Percentiles rank a stretch among this genome's conserved stretches.
Conservation (phyloP, 2,113 vertebrate species). For the Hippocampus guttulatus region DNA sequence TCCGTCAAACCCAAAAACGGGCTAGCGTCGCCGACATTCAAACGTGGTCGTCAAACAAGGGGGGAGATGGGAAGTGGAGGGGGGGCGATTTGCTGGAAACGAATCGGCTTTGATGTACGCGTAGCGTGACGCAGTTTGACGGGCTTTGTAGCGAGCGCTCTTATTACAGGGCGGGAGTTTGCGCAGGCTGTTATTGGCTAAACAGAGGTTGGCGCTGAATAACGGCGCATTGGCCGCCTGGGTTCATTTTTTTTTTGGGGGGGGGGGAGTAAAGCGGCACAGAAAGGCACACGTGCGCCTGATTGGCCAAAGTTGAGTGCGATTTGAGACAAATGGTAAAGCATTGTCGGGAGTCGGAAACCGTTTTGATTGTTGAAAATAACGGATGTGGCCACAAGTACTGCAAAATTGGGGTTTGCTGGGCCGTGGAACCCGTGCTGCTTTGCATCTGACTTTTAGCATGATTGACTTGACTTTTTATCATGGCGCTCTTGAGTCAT, state of each 20-base stretch:
- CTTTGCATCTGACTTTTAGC: too few relatives aligned
- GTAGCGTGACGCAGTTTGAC: slow-evolving; percentile 45
- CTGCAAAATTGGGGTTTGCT: too few relatives aligned
- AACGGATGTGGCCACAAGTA: too few relatives aligned
- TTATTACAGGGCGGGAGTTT: slow-evolving; percentile 58
- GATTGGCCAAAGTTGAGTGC: neutral
- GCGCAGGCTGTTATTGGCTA: slow-evolving; percentile 51
- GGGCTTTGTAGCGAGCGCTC: slow-evolving; percentile 43
- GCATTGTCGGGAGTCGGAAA: too few relatives aligned
- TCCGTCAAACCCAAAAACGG: slow-evolving; percentile 25
- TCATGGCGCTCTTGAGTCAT: too few relatives aligned
- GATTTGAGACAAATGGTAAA: too few relatives aligned
- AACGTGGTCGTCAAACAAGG: slow-evolving; percentile 13
- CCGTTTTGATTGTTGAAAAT: too few relatives aligned
- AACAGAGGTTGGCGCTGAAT: slow-evolving; percentile 55
- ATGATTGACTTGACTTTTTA: too few relatives aligned
- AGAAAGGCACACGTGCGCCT: neutral
- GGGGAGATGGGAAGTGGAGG: neutral
- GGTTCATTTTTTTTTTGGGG: slow-evolving; percentile 13
- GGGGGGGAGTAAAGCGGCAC: neutral
- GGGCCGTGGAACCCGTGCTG: too few relatives aligned
- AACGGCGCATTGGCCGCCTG: slow-evolving; percentile 53
- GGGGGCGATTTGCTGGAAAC: slow-evolving; percentile 24
- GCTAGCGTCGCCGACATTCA: slow-evolving; percentile 32
- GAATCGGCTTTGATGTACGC: slow-evolving; percentile 52